Conservation (phyloP, 92 coral and sea anemone genomes). For the Zoanthus solanderi region DNA sequence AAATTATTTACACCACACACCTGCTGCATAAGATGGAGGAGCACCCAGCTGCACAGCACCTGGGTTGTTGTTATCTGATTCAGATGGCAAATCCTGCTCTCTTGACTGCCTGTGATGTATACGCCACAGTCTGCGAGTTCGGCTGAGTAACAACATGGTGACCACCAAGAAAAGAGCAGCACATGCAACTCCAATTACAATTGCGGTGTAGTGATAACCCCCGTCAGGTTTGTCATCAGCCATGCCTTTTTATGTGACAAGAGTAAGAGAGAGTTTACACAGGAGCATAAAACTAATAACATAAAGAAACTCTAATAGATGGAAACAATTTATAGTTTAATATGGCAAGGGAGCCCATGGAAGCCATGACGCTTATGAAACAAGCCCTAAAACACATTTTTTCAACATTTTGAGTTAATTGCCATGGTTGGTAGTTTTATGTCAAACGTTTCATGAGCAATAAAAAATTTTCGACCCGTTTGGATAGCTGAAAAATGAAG, state of each 20-base stretch:
- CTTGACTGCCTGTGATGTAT: slow-evolving; percentile 61
- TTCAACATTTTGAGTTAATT: no score
- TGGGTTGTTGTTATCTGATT: slow-evolving; percentile 59
- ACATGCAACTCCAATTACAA: slow-evolving; percentile 97
- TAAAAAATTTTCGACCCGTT: no score
- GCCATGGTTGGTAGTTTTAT: no score
- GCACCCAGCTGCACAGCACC: slow-evolving; percentile 81
- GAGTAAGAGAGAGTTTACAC: neutral
- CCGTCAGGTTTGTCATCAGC: slow-evolving; percentile 53
- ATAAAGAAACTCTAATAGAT: neutral
- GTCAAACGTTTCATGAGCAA: no score
- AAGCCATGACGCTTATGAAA: no score
- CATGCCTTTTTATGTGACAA: slow-evolving; percentile 20
- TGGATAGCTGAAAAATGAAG: no score
- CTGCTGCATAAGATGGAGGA: slow-evolving; percentile 91
- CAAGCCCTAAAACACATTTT: no score
- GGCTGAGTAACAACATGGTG: slow-evolving; percentile 85
- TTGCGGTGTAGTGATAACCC: slow-evolving; percentile 88
- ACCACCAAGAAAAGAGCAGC: slow-evolving; percentile 86
- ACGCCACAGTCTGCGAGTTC: slow-evolving; percentile 75
- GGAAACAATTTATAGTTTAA: no score
- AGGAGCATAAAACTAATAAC: neutral
- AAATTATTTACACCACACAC: slow-evolving; percentile 50
- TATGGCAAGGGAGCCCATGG: no score
- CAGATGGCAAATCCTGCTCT: slow-evolving; percentile 47